Conservation (phyloP, 1,140 invertebrate genomes). For the Anoplophora glabripennis region DNA sequence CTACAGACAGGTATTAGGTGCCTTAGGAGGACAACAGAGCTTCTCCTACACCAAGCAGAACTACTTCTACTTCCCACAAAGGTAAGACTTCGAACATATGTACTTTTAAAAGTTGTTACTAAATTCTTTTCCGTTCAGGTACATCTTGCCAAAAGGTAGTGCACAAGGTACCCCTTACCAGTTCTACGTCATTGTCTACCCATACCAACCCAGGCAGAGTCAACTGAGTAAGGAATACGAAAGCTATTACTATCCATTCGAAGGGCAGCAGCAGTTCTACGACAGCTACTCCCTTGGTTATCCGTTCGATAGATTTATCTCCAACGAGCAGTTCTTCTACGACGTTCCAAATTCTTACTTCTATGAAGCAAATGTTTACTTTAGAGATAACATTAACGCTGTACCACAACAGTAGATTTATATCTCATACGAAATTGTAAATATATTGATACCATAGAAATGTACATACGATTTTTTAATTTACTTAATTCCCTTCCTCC, state of each 20-base stretch:
- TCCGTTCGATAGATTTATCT: constrained; percentile 63
- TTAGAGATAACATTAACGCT: constrained; percentile 45
- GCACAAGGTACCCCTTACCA: constrained; percentile 61
- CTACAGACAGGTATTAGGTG: constrained; percentile 56
- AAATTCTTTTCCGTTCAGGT: constrained; percentile 14
- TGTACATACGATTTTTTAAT: background rate
- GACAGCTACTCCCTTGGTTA: constrained; percentile 63
- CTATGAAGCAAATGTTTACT: constrained; percentile 62
- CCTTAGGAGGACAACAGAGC: constrained; percentile 50
- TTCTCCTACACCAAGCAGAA: constrained; percentile 53
- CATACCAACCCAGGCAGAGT: constrained; percentile 32
- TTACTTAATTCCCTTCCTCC: too few species aligned
- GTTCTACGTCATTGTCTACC: constrained; percentile 61
- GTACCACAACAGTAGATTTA: background rate
- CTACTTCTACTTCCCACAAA: constrained; percentile 58
- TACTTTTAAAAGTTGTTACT: constrained; percentile 15
- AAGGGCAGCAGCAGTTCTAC: constrained; percentile 19
- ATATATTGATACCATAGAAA: background rate
- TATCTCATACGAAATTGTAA: background rate
- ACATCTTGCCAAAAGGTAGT: constrained; percentile 63
- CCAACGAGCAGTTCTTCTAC: constrained; percentile 47
- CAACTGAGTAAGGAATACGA: constrained; percentile 8
- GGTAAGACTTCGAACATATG: constrained; percentile 13
- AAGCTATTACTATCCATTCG: constrained; percentile 21
- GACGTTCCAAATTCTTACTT: constrained; percentile 64